Evolutionary conservation across 2,113 vertebrate species (phyloP), one percentile per base, ranked within the genome.

Genomic region (Ameiurus melas): DNA sequence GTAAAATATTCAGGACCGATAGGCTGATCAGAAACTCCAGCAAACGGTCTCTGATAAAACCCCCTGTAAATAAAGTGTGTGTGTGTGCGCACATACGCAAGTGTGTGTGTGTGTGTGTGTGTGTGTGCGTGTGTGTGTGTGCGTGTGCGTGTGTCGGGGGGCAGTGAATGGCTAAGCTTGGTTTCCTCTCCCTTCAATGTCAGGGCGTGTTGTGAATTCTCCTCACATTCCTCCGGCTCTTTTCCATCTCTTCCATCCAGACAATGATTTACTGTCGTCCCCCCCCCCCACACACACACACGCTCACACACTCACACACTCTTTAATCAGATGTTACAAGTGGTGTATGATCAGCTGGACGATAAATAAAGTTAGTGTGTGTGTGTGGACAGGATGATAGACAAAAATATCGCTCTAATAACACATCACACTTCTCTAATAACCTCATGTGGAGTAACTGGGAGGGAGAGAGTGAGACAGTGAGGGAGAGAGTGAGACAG

Each of bases 101-200:
- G 8, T 64, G 62, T 64, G 8, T 27, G 9, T 27, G 62, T n/a
- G 27, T 66, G 27, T 66, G 62, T 66, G 62, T 66, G 62, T 27
- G 62, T 58, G 60, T 62, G 22, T 62, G n/a, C n/a, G 60, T 62
- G 58, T 57, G 55, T 22, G 58, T 60, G 58, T 60, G 20, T 7
- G 51, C 2, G 51, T 13, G 51, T 1, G 51, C 3, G 53, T 16
- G 16, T 25, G 60, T 12, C 12, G 62, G 25, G 25, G 9, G 22
- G 20, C n/a, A n/a, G 25, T 57, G 43, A 43, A 43, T 0, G 51
- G 53, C 30, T 81, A 33, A 19, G 6, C 27, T 43, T 33, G 17
- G n/a, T 87, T 47, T 90, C 84, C 62, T 86, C 78, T 86, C 88
- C 70, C 68, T 84, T 92, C 90, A 91, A 79, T 85, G 89, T 91